Evolutionary conservation across 2,113 vertebrate genomes (phyloP).

Genomic region (Cryptotis parvus): DNA sequence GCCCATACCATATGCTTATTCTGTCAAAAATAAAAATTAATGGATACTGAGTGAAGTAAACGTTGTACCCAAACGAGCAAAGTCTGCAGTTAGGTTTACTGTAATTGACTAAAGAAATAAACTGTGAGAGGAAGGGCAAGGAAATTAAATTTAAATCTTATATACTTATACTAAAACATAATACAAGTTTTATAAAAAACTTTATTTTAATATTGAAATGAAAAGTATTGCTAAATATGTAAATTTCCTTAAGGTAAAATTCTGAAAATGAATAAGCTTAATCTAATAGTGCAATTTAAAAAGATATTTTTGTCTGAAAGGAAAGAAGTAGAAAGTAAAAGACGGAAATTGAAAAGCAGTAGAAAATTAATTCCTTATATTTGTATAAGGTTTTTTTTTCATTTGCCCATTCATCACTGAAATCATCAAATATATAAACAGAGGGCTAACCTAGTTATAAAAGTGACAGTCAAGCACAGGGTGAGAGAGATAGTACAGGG

Average conservation of each 20-base stretch:
- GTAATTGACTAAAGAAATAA: slow-evolving; percentile 43
- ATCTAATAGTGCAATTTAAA: not conserved
- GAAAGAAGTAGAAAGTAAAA: slow-evolving; percentile 32
- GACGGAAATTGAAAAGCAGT: not conserved
- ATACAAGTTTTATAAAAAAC: not conserved
- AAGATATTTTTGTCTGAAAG: not conserved
- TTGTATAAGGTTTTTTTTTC: not conserved
- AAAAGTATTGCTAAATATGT: not conserved
- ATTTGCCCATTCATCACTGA: not conserved
- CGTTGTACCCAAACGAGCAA: slow-evolving; percentile 63
- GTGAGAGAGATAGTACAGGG: not conserved
- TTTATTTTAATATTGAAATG: too few relatives aligned
- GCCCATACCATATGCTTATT: slow-evolving; percentile 61
- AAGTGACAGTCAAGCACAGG: not conserved
- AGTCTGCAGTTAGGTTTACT: slow-evolving; percentile 46
- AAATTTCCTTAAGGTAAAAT: slow-evolving; percentile 32
- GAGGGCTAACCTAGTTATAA: not conserved
- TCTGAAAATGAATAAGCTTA: slow-evolving; percentile 13
- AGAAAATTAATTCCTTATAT: not conserved
- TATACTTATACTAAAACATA: not conserved
- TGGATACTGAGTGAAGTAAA: slow-evolving; percentile 73
- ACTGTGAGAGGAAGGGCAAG: slow-evolving; percentile 13
- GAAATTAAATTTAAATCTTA: slow-evolving; percentile 63
- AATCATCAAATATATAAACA: not conserved
- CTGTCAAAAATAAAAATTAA: slow-evolving; percentile 81